Conservation (phyloP, 2,888 invertebrate species). For the Eilema depressum region DNA sequence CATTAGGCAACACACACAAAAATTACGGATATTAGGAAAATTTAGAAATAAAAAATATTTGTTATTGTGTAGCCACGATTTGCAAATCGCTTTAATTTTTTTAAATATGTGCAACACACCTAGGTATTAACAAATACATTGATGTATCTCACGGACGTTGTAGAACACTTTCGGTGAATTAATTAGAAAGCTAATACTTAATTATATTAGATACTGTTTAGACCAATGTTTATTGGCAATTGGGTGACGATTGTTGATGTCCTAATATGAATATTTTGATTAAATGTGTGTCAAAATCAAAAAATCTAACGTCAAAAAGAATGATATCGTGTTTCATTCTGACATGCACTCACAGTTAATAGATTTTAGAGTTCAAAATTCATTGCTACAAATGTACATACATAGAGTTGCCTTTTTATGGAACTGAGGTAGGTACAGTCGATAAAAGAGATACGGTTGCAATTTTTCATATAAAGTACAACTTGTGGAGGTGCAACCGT, state of each 20-base stretch:
- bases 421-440: too few relatives aligned
- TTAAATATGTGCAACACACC: slow-evolving; percentile 4
- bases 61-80: not conserved
- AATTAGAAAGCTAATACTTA: slow-evolving; percentile 37
- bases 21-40: slow-evolving; percentile 2
- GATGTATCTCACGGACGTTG: slow-evolving; percentile 7
- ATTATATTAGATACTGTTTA: slow-evolving; percentile 7
- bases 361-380: too few relatives aligned
- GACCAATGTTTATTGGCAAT: slow-evolving; percentile 23
- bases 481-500: too few relatives aligned
- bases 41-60: not conserved
- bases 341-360: too few relatives aligned
- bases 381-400: too few relatives aligned
- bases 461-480: too few relatives aligned
- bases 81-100: slow-evolving; percentile 7
- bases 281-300: not conserved
- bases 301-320: not conserved
- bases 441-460: too few relatives aligned
- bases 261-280: not conserved
- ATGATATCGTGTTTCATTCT: not conserved
- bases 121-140: not conserved
- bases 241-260: slow-evolving; percentile 9
- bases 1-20: not conserved
- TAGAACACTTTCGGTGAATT: slow-evolving; percentile 29
- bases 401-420: too few relatives aligned